Conservation (phyloP, 2,797 vertebrate species). For the Somateria mollissima region DNA sequence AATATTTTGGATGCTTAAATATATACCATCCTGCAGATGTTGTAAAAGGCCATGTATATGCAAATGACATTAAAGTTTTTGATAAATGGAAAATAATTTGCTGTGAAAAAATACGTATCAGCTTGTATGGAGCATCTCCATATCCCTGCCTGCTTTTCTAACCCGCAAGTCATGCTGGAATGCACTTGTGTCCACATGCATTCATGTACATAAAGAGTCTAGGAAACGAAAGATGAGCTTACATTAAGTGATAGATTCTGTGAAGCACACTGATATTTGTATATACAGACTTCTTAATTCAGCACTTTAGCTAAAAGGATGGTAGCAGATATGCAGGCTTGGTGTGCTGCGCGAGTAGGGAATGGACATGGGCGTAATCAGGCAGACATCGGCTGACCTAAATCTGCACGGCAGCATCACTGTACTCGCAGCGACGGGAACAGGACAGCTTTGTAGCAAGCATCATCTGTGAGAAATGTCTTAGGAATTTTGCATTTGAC, state of each 20-base stretch:
- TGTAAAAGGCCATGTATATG: neutral
- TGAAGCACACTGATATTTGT: neutral
- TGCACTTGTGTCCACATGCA: neutral
- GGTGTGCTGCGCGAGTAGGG: neutral
- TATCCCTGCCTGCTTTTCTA: neutral
- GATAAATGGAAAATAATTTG: neutral
- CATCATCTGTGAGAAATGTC: neutral
- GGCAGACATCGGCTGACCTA: neutral
- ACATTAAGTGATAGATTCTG: neutral
- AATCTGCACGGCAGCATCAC: neutral
- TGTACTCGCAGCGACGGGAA: neutral
- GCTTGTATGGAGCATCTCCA: neutral
- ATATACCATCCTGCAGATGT: neutral
- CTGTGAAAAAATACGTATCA: neutral
- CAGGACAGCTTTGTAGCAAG: neutral
- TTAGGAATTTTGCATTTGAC: neutral
- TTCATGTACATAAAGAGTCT: neutral
- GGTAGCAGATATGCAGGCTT: neutral
- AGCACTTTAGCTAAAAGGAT: neutral
- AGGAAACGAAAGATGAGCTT: neutral
- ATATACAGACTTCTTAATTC: neutral
- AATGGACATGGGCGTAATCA: neutral
- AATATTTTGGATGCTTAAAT: neutral
- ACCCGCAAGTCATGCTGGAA: neutral
- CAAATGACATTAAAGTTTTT: neutral